phyloP scores from a whole-genome alignment of 2,113 vertebrate genomes.

The Tachuris rubrigastra region DNA sequence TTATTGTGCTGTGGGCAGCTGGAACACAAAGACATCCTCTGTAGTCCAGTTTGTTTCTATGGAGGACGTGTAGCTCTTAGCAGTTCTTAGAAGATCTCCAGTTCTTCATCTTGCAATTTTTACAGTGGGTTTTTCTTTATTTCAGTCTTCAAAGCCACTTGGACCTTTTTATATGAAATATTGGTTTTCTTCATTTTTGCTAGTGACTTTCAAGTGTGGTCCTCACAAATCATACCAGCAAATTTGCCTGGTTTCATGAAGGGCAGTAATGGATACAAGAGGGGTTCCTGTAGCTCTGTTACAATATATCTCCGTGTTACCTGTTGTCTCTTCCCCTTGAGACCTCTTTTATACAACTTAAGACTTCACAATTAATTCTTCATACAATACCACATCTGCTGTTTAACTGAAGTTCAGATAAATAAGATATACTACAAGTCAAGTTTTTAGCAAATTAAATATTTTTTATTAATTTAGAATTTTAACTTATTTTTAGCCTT shows the following conservation, averaged over 20 bases:
- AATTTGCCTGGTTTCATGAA: not conserved
- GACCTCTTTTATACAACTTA: not conserved
- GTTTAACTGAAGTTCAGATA: not conserved
- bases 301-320: not conserved
- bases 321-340: not conserved
- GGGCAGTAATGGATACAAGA: not conserved
- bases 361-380: not conserved
- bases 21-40: not conserved
- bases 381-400: not conserved
- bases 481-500: not conserved
- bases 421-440: not conserved
- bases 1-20: not conserved
- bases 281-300: not conserved
- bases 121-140: not conserved
- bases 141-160: not conserved
- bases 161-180: not conserved
- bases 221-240: not conserved
- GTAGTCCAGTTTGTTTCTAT: not conserved
- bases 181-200: not conserved
- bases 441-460: not conserved
- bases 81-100: not conserved
- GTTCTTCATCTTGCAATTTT: not conserved
- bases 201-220: fast-evolving
- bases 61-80: not conserved
- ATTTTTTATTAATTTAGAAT: not conserved